Evolutionary conservation across 1,140 invertebrate genomes (phyloP).

Genomic region (Augochlora pura): DNA sequence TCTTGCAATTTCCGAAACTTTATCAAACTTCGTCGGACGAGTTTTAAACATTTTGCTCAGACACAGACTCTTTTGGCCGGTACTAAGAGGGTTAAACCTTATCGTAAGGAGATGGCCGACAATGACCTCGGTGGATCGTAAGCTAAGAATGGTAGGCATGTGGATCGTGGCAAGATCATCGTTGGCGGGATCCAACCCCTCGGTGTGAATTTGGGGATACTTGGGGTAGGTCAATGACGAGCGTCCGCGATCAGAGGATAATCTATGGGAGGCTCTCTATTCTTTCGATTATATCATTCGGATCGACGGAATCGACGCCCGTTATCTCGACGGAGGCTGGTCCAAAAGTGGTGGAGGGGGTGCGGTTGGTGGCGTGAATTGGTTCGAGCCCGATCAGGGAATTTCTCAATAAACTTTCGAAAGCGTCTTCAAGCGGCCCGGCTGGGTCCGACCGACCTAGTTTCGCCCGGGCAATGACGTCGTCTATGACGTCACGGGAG

Average conservation of each 20-base stretch:
- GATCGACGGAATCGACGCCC: neutral
- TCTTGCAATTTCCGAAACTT: no score
- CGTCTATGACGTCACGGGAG: slow-evolving; percentile 69
- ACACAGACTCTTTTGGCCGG: no score
- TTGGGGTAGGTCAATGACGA: slow-evolving; percentile 6
- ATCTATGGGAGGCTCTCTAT: neutral
- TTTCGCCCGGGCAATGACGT: slow-evolving; percentile 75
- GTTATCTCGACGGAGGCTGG: neutral
- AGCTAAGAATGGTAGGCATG: neutral
- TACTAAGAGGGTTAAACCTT: no score
- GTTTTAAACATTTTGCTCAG: no score
- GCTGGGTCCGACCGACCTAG: slow-evolving; percentile 67
- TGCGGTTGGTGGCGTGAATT: neutral
- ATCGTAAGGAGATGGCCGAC: neutral
- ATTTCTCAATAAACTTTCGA: slow-evolving; percentile 70
- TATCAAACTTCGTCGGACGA: no score
- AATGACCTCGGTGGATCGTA: neutral
- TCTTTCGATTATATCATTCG: neutral
- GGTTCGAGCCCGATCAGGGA: slow-evolving; percentile 47
- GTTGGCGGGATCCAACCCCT: neutral
- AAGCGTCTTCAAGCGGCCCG: slow-evolving; percentile 60
- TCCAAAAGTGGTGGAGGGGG: neutral
- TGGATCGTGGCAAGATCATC: neutral
- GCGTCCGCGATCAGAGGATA: neutral
- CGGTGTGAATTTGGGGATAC: neutral